Evolutionary conservation across 2,888 invertebrate genomes (phyloP).

Genomic region (Lasioglossum marginatum): DNA sequence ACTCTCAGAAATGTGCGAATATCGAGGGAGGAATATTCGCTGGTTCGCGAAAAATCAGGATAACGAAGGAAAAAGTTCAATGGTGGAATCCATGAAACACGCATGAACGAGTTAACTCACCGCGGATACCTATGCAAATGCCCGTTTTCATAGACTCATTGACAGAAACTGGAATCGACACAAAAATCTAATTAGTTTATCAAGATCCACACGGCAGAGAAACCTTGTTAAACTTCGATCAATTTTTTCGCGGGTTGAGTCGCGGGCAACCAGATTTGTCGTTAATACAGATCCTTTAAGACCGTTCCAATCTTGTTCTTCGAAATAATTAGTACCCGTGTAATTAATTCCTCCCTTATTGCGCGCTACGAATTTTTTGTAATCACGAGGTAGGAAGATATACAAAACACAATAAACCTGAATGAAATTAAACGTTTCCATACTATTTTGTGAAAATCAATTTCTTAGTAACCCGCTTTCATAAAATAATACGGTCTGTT

Average conservation of each 20-base stretch:
- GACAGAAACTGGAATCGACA: background rate
- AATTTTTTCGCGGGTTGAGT: background rate
- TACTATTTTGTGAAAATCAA: background rate
- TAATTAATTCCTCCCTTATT: background rate
- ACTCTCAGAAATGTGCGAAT: background rate
- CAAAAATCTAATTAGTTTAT: background rate
- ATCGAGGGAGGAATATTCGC: background rate
- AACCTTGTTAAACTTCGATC: background rate
- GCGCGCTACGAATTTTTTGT: background rate
- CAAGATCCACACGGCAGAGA: background rate
- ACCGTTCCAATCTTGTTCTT: background rate
- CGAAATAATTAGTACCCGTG: background rate
- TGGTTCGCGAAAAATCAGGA: background rate
- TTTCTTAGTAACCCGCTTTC: background rate
- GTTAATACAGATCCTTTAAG: background rate
- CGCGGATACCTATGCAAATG: background rate
- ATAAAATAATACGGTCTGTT: background rate
- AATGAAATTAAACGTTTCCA: background rate
- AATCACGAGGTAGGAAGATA: background rate
- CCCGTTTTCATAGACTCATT: background rate
- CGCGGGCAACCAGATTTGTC: background rate
- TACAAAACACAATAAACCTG: background rate
- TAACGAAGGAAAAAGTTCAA: background rate
- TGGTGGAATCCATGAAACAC: background rate
- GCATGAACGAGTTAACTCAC: background rate